A percentile compares a stretch with the other conserved stretches of the same genome.
Evolutionary conservation across 23 tunicate species (phyloP).

Genomic region (Ascidia mentula): DNA sequence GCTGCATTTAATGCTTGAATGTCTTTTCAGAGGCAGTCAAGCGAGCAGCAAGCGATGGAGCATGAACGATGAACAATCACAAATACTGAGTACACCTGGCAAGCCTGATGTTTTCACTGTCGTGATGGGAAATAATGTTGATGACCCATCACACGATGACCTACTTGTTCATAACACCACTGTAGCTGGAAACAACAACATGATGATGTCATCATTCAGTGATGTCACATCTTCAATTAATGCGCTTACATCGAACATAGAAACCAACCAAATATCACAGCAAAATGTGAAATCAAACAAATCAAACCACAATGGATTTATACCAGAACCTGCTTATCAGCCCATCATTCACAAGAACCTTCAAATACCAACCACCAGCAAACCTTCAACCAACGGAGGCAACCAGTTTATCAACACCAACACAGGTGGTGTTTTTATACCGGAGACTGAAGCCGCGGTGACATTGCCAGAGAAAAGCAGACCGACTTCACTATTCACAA

Average conservation of each 20-base stretch:
- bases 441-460: constrained; percentile 11
- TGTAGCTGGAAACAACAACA: neutral
- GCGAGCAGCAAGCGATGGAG: neutral
- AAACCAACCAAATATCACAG: neutral
- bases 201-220: neutral
- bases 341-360: neutral
- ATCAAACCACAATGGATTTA: neutral
- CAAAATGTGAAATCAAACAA: neutral
- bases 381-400: neutral
- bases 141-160: neutral
- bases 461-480: neutral
- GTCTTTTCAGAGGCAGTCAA: neutral
- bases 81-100: neutral
- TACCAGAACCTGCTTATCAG: constrained; percentile 3
- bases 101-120: neutral
- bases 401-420: constrained; percentile 20
- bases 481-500: constrained; percentile 5
- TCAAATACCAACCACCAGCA: neutral
- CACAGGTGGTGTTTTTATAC: constrained; percentile 38
- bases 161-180: neutral
- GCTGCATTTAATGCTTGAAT: no score
- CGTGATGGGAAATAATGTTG: neutral
- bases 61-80: constrained; percentile 1
- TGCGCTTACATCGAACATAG: neutral
- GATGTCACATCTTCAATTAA: neutral